Evolutionary conservation across 2,888 invertebrate species (phyloP), one percentile per base, ranked within the genome.

Genomic region (Epirrita christyi): DNA sequence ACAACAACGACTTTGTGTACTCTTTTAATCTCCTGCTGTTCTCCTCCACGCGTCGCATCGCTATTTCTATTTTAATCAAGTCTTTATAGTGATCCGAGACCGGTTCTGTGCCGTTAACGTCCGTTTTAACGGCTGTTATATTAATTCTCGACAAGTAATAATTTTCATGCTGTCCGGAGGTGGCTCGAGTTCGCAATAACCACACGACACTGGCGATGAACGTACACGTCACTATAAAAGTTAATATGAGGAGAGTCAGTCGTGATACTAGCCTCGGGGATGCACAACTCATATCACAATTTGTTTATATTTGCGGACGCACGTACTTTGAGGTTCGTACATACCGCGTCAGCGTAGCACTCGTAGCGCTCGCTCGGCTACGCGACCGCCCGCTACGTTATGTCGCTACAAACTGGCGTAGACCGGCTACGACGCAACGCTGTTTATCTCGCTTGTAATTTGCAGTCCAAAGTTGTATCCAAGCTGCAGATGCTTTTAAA

Each of bases 71-170:
- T 83, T 91, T 92, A 82, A 92, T 87, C 78, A 92, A 86, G 79
- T 91, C 91, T 73, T 92, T 90, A 75, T 91, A 90, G 81, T 91
- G 89, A 74, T 90, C 90, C 63, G 88, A 78, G 64, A 82, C 77
- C 50, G 86, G 79, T 54, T 83, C 80, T 67, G 78, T 84, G 75
- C 82, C 84, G 68, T 76, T 83, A 64, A 79, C 81, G 61, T 78
- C 80, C 70, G 74, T 76, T 70, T 80, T 84, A 70, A 76, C 79
- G 55, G 79, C 72, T 80, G 85, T 92, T 86, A 91, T 88, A 90
- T 92, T 92, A 89, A 92, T 90, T 86, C 91, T 86, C 87, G 92
- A 90, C 85, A 92, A 85, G 88, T 92, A 91, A 85, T 91, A 92
- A 85, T 88, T 92, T 76, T 92, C 92, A 89, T 91, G 89, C 81